Conservation (phyloP, 2,113 vertebrate species). For the Prinia subflava region DNA sequence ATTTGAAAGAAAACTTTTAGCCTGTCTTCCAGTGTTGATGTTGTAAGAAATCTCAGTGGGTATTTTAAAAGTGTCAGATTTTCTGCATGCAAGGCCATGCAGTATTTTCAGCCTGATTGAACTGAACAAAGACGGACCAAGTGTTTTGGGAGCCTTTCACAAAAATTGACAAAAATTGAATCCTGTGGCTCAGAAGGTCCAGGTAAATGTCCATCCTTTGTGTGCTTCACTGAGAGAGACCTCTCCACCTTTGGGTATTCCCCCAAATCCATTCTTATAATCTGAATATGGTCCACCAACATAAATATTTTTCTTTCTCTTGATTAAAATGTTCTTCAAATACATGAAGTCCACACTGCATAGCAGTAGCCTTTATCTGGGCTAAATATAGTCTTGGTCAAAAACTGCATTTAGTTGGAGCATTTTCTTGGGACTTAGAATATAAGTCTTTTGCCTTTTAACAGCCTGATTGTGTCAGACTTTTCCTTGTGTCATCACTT, state of each 20-base stretch:
- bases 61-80: background rate
- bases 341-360: background rate
- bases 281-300: background rate
- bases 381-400: background rate
- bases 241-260: background rate
- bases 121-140: background rate
- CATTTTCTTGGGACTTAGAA: background rate
- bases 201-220: background rate
- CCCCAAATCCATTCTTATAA: background rate
- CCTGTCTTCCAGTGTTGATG: background rate
- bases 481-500: background rate
- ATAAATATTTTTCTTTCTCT: background rate
- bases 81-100: background rate
- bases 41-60: background rate
- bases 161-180: background rate
- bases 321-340: background rate
- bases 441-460: background rate
- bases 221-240: background rate
- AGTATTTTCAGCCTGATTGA: background rate
- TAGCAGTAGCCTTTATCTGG: background rate
- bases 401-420: background rate
- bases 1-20: background rate
- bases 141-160: background rate
- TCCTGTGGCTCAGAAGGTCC: background rate
- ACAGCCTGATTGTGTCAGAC: background rate